Conservation (phyloP, 2,113 vertebrate species). For the Channa maculata region DNA sequence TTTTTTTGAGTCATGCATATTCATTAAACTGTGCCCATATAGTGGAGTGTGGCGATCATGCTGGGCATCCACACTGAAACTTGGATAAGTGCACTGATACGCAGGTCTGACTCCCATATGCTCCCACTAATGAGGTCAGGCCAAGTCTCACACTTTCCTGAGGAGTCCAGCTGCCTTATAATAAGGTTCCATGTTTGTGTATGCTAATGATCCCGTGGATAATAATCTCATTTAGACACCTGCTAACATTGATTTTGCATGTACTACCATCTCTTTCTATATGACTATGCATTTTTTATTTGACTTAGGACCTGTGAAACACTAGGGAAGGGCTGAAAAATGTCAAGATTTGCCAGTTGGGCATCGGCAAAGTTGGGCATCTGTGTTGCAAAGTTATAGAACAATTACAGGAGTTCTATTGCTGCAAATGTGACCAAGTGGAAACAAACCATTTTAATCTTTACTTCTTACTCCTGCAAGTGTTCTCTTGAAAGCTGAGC, state of each 20-base stretch:
- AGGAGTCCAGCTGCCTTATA: slow-evolving; percentile 78
- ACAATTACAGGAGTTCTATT: not conserved
- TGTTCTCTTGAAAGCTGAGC: not conserved
- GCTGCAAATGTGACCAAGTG: not conserved
- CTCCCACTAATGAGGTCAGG: slow-evolving; percentile 83
- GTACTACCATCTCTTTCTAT: not conserved
- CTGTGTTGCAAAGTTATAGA: not conserved
- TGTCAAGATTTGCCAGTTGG: not conserved
- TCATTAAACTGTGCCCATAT: slow-evolving; percentile 51
- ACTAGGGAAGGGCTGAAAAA: not conserved
- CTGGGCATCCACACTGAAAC: slow-evolving; percentile 61
- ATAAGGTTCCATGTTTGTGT: slow-evolving; percentile 79
- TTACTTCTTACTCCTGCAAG: not conserved
- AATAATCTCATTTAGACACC: slow-evolving; percentile 78
- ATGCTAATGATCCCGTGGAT: slow-evolving; percentile 75
- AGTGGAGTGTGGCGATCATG: slow-evolving; percentile 45
- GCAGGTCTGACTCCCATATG: slow-evolving; percentile 76
- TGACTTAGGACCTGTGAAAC: not conserved
- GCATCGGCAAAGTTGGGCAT: slow-evolving; percentile 11
- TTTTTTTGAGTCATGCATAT: slow-evolving; percentile 31
- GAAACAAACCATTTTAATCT: not conserved
- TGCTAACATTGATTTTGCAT: slow-evolving; percentile 43
- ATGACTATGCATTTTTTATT: slow-evolving; percentile 33
- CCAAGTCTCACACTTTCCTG: slow-evolving; percentile 57
- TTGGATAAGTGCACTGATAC: slow-evolving; percentile 59